Conservation (phyloP, 2,797 vertebrate species). For the Coendou prehensilis region DNA sequence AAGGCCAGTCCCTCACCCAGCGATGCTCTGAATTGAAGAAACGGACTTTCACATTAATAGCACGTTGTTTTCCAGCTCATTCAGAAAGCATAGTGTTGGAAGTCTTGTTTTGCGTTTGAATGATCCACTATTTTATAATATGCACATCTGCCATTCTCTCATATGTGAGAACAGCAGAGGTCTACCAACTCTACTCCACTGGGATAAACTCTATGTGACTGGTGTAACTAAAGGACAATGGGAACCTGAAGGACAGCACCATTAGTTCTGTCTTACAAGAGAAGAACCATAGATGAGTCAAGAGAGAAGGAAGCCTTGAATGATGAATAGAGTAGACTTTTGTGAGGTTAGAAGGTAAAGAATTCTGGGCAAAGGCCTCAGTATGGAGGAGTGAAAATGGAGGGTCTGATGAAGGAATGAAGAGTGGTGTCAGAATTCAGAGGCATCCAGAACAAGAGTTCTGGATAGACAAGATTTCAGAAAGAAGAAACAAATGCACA, state of each 20-base stretch:
- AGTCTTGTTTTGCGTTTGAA: constrained; percentile 71
- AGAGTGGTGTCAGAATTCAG: background rate
- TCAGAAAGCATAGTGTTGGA: constrained; percentile 56
- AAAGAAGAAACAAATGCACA: background rate
- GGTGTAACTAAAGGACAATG: background rate
- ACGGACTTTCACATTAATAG: constrained; percentile 68
- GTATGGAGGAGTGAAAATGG: background rate
- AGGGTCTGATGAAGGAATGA: background rate
- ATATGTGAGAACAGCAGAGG: constrained; percentile 24
- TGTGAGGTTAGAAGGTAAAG: background rate
- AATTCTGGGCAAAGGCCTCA: background rate
- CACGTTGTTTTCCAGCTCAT: constrained; percentile 36
- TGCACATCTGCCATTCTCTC: background rate
- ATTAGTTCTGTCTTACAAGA: background rate
- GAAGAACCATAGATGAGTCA: background rate
- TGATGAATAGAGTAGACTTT: background rate
- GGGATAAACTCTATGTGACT: background rate
- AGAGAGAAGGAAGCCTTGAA: background rate
- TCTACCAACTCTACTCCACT: background rate
- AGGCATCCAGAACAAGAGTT: background rate
- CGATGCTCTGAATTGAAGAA: constrained; percentile 66
- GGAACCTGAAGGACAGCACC: background rate
- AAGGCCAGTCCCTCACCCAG: background rate
- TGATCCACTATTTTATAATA: constrained; percentile 52
- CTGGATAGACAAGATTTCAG: background rate